phyloP scores from a whole-genome alignment of 1,140 invertebrate species.

The Diplogasteroides magnus region DNA sequence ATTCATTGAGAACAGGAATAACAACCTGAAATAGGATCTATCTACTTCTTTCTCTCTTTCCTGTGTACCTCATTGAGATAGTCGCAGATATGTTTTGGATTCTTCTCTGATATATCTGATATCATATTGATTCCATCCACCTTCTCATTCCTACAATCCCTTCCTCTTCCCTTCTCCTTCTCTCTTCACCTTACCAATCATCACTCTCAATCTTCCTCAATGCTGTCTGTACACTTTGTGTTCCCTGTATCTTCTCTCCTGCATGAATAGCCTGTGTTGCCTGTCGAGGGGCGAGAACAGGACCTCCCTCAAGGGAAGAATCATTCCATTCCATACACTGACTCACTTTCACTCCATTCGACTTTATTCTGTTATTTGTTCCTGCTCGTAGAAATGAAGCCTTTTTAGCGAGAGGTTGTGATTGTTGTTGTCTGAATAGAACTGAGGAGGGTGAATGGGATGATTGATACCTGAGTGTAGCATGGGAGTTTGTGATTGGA shows the following conservation, averaged over 20 bases:
- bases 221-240: background rate
- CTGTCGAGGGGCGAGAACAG: background rate
- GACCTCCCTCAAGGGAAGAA: background rate
- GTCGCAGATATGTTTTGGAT: slow-evolving; percentile 16
- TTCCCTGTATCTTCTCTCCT: background rate
- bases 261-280: background rate
- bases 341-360: too few species aligned
- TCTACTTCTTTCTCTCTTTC: background rate
- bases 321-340: too few species aligned
- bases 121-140: slow-evolving; percentile 29
- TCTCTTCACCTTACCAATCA: background rate
- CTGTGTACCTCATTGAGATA: slow-evolving; percentile 21
- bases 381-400: background rate
- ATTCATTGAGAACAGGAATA: slow-evolving; percentile 19
- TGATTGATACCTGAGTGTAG: background rate
- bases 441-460: too few species aligned
- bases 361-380: background rate
- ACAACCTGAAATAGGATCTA: slow-evolving; percentile 15
- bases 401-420: background rate
- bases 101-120: slow-evolving; percentile 19
- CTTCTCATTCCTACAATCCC: slow-evolving; percentile 15
- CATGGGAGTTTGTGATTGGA: background rate
- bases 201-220: background rate
- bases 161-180: too few species aligned
- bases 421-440: background rate